Percentiles rank a stretch among this genome's conserved stretches.
phyloP scores from a whole-genome alignment of 2,888 invertebrate genomes.

The Glyphotaelius pellucidus region DNA sequence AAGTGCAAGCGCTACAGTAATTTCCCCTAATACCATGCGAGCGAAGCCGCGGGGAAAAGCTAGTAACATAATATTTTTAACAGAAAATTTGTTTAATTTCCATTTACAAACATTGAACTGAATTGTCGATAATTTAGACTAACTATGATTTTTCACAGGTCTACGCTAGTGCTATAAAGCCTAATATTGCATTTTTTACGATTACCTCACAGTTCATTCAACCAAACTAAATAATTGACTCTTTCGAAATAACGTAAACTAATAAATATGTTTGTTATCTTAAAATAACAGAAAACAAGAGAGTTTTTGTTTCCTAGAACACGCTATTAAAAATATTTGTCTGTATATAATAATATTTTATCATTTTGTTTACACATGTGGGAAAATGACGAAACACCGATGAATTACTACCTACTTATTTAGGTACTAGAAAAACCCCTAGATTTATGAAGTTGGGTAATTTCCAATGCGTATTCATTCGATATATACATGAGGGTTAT shows the following conservation, averaged over 20 bases:
- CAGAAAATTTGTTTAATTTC: too few relatives aligned
- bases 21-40: too few relatives aligned
- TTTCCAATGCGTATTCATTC: neutral
- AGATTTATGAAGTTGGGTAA: neutral
- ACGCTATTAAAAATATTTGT: neutral
- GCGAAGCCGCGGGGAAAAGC: too few relatives aligned
- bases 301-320: neutral
- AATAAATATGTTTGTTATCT: too few relatives aligned
- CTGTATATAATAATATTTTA: neutral
- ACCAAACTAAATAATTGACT: neutral
- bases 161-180: too few relatives aligned
- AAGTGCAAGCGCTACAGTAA: too few relatives aligned
- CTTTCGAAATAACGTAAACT: neutral
- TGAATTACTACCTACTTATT: neutral
- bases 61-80: too few relatives aligned
- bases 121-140: too few relatives aligned
- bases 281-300: neutral
- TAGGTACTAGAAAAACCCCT: neutral
- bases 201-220: too few relatives aligned
- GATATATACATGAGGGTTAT: neutral
- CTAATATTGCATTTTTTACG: too few relatives aligned
- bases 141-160: too few relatives aligned
- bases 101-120: too few relatives aligned
- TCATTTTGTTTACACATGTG: slow-evolving; percentile 2
- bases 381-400: neutral